phyloP scores from a whole-genome alignment of 2,888 invertebrate species.

The Portevinia maculata region DNA sequence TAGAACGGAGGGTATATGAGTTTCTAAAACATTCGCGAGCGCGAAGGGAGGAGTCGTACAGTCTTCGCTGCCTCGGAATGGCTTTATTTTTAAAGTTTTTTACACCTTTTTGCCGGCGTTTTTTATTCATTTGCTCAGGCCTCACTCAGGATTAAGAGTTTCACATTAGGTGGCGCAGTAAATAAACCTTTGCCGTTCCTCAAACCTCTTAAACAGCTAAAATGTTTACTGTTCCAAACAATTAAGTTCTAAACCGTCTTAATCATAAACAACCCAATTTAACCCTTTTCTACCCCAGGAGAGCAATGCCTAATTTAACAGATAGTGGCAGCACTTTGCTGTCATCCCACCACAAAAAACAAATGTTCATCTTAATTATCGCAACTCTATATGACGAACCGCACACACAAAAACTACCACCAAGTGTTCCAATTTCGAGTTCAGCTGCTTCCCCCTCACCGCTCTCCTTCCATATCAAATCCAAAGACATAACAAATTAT shows the following conservation, averaged over 20 bases:
- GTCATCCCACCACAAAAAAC: background rate
- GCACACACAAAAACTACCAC: slow-evolving; percentile 1
- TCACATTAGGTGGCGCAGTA: too few species aligned
- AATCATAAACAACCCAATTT: background rate
- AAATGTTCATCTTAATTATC: slow-evolving; percentile 15
- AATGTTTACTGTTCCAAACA: background rate
- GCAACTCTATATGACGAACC: background rate
- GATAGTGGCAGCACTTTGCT: slow-evolving; percentile 3
- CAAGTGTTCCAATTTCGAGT: slow-evolving; percentile 21
- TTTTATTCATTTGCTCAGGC: too few species aligned
- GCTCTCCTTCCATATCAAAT: background rate
- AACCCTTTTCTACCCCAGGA: too few species aligned
- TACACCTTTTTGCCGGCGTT: too few species aligned
- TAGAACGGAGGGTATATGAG: too few species aligned
- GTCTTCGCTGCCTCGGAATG: too few species aligned
- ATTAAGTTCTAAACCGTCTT: background rate
- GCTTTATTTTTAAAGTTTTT: too few species aligned
- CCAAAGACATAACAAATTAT: slow-evolving; percentile 28
- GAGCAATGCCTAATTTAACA: background rate
- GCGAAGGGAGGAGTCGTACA: too few species aligned
- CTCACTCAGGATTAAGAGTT: too few species aligned
- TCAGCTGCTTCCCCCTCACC: background rate
- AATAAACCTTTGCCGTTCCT: too few species aligned
- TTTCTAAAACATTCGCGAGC: too few species aligned
- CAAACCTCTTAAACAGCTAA: too few species aligned